Evolutionary conservation across 2,888 invertebrate species (phyloP).

Genomic region (Synergus gifuensis): DNA sequence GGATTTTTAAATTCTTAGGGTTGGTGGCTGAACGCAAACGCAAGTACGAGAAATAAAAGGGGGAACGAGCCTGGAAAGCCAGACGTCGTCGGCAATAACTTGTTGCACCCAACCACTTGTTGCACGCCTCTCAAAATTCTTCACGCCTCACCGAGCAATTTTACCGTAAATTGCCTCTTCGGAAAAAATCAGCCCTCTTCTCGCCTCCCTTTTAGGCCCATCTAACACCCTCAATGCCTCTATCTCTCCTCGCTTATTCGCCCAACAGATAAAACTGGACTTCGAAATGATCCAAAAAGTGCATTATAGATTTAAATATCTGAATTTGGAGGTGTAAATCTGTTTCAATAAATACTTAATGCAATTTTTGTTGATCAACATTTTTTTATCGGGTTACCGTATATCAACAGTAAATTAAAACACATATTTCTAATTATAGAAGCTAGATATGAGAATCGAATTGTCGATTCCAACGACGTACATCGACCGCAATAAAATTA

Average conservation of each 20-base stretch:
- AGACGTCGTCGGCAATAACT: slow-evolving; percentile 69
- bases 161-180: slow-evolving; percentile 71
- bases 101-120: slow-evolving; percentile 74
- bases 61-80: slow-evolving; percentile 61
- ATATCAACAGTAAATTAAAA: no score
- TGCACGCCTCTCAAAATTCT: slow-evolving; percentile 74
- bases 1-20: slow-evolving; percentile 4
- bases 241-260: slow-evolving; percentile 32
- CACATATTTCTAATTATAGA: slow-evolving; percentile 1
- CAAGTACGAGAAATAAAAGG: slow-evolving; percentile 42
- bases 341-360: no score
- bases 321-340: no score
- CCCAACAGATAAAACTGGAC: slow-evolving; percentile 46
- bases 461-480: neutral
- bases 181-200: slow-evolving; percentile 58
- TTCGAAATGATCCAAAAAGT: slow-evolving; percentile 46
- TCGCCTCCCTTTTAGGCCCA: slow-evolving; percentile 8
- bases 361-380: no score
- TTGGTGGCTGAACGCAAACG: neutral
- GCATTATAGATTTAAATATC: neutral
- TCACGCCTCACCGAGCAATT: slow-evolving; percentile 71
- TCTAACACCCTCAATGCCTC: neutral
- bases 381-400: no score
- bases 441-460: neutral
- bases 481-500: slow-evolving; percentile 13